These are phyloP conservation scores for Carabus problematicus DNA, from an alignment of 2,888 invertebrate genomes.

Conservation along the genomic window DNA sequence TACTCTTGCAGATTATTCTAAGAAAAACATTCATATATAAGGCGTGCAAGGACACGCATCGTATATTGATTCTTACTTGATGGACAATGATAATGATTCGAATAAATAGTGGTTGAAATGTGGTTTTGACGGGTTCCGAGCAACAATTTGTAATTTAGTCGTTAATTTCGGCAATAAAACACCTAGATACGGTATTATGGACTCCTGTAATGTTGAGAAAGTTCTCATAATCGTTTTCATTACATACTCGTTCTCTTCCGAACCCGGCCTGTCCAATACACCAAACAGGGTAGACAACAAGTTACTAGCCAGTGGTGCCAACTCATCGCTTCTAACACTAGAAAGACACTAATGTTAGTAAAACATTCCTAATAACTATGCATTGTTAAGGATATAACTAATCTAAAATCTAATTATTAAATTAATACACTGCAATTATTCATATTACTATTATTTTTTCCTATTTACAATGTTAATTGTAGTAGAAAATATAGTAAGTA, in stretches of 20 bases:
- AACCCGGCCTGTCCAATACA: constrained; percentile 74
- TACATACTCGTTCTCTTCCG: constrained; percentile 94
- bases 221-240: constrained; percentile 98
- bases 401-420: too few relatives aligned
- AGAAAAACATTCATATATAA: constrained; percentile 44
- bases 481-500: constrained; percentile 10
- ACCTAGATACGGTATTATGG: constrained; percentile 79
- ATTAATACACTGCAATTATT: neutral
- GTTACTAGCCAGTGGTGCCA: constrained; percentile 72
- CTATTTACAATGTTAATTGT: neutral
- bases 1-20: constrained; percentile 85
- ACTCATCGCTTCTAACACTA: constrained; percentile 67
- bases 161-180: constrained; percentile 86
- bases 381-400: too few relatives aligned
- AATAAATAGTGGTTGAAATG: constrained; percentile 99
- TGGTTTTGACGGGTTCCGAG: constrained; percentile 95
- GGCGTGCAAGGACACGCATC: neutral
- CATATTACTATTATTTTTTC: neutral
- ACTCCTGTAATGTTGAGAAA: constrained; percentile 81
- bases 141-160: constrained; percentile 79
- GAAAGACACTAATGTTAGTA: constrained; percentile 43
- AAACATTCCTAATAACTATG: too few relatives aligned
- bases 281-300: constrained; percentile 80
- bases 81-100: constrained; percentile 89
- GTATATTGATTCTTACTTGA: constrained; percentile 69